Evolutionary conservation across 2,113 vertebrate genomes (phyloP), one percentile per base, ranked within the genome.

Genomic region (Oreochromis spilurus): DNA sequence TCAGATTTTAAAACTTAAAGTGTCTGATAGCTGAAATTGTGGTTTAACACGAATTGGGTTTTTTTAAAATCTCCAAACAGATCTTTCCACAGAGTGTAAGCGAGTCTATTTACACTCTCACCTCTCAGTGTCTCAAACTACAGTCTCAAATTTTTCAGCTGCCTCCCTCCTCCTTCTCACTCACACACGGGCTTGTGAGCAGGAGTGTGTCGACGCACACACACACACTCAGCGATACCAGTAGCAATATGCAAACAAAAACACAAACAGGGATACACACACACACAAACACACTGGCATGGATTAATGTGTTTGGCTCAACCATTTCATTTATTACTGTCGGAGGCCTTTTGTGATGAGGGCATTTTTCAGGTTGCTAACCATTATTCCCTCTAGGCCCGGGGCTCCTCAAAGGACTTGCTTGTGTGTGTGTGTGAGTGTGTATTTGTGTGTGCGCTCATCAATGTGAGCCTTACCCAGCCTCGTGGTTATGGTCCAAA

Each of bases 341-440:
- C 91, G 26, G 89, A 91, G 90, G 90, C 87, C 93, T 95, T 95
- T 94, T 94, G 91, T 94, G 93, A 94, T 93, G 93, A 94, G 91
- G 91, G 90, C 95, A 95, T 95, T 95, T 95, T 94, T 95, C 94
- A 96, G 92, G 93, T 95, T 95, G 89, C 92, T 94, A 94, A 95
- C 92, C 94, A 95, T 94, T 94, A 94, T 91, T 94, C 93, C 93
- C 92, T 83, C 88, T 78, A 83, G 87, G 91, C 94, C 89, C 5
- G 62, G 24, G 89, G 89, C 91, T 92, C 89, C 90, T 93, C 87
- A 84, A 86, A 93, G 77, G 87, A 82, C 84, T 65, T 78, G 75
- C 7, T 77, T 77, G 14, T 54, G 34, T 82, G 85, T 34, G 62
- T 87, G 79, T 86, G 72, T 75, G 84, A 40, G 54, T 81, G 70